These are phyloP conservation scores for Yponomeuta malinellus DNA, from an alignment of 2,888 invertebrate species.

Conservation along the genomic window DNA sequence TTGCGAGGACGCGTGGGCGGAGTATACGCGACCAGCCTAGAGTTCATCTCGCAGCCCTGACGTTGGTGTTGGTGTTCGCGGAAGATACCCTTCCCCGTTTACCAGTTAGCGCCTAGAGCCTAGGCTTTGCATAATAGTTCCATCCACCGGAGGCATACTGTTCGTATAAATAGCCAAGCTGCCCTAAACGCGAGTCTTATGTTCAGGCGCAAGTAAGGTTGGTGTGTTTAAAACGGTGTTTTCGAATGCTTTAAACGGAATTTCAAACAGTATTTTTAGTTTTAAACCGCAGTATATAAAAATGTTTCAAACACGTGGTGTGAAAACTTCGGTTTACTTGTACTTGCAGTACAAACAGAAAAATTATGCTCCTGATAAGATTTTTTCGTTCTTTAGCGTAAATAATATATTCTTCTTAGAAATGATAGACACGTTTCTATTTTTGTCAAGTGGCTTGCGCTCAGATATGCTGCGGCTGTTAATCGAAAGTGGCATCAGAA, in stretches of 20 bases:
- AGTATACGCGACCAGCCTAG: constrained; percentile 44
- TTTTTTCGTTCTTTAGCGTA: background rate
- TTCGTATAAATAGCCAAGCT: background rate
- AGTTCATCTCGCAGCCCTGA: constrained; percentile 45
- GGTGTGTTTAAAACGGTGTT: too few relatives aligned
- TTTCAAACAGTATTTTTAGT: too few relatives aligned
- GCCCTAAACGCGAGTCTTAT: background rate
- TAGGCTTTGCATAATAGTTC: background rate
- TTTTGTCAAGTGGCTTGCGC: background rate
- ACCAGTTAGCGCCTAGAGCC: background rate
- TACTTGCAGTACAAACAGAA: background rate
- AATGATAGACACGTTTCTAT: background rate
- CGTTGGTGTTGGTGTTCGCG: constrained; percentile 26
- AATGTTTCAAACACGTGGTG: too few relatives aligned
- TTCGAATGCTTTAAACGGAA: too few relatives aligned
- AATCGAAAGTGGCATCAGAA: constrained; percentile 12
- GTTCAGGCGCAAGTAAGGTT: background rate
- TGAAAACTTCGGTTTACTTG: background rate
- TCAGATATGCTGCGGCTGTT: background rate
- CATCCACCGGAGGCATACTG: background rate
- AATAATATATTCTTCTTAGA: too few relatives aligned
- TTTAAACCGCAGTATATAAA: too few relatives aligned
- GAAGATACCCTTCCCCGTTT: constrained; percentile 16
- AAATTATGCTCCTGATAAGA: background rate
- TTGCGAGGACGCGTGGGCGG: constrained; percentile 65